A percentile compares a stretch with the other conserved stretches of the same genome.
Evolutionary conservation across 2,797 vertebrate species (phyloP).

Genomic region (Percopsis omiscomaycus): DNA sequence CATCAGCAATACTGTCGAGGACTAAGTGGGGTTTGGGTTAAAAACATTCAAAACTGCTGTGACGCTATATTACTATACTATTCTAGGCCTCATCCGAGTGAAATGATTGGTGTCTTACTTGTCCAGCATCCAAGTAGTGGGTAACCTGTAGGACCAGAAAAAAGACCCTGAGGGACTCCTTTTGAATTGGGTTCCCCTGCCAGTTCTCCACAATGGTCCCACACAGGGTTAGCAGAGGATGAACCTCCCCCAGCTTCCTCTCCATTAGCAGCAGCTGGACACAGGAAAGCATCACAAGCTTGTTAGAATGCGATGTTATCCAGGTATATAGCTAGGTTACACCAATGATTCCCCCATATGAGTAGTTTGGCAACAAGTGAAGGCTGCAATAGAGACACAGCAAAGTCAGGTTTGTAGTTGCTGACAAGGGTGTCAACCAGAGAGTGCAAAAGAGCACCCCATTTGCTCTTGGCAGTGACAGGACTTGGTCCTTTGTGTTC

Average conservation of each 20-base stretch:
- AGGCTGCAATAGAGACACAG: too few species aligned
- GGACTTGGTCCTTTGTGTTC: too few species aligned
- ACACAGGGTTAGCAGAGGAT: slow-evolving; percentile 92
- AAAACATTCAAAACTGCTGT: not conserved
- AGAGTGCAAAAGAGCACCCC: too few species aligned
- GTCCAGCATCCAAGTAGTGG: slow-evolving; percentile 96
- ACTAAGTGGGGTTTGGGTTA: not conserved
- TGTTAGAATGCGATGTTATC: not conserved
- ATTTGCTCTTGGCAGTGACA: too few species aligned
- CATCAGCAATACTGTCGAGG: not conserved
- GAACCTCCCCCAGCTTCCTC: slow-evolving; percentile 94
- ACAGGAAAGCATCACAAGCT: not conserved
- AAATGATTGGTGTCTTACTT: slow-evolving; percentile 76
- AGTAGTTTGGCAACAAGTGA: too few species aligned
- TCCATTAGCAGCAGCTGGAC: slow-evolving; percentile 90
- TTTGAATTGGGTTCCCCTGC: slow-evolving; percentile 99
- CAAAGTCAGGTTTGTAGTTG: too few species aligned
- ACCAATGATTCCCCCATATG: too few species aligned
- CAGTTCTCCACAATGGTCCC: slow-evolving; percentile 98
- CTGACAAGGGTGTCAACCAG: too few species aligned
- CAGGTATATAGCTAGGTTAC: not conserved
- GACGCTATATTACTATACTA: not conserved
- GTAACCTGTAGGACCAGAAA: slow-evolving; percentile 98
- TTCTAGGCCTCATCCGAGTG: too few species aligned
- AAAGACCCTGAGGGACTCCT: slow-evolving; percentile 94